Conservation (phyloP, 2,797 vertebrate species). For the Sebastes jordani region DNA sequence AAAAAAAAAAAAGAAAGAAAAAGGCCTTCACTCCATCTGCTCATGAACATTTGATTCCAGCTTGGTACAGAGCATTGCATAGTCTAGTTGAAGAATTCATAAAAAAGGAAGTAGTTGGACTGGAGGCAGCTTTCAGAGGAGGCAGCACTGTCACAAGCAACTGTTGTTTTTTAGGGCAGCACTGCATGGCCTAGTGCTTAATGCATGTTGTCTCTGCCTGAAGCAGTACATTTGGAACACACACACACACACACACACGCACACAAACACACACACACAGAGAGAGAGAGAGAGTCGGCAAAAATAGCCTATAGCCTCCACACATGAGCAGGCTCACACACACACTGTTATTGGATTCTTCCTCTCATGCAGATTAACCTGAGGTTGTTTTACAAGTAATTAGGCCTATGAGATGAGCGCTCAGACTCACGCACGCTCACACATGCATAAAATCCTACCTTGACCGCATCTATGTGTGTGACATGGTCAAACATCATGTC, state of each 20-base stretch:
- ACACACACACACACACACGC: background rate
- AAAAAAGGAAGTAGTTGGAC: background rate
- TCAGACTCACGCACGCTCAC: background rate
- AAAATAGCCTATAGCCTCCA: background rate
- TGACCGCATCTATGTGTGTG: slow-evolving; percentile 92
- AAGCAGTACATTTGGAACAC: background rate
- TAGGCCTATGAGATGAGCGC: background rate
- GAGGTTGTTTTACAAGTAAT: background rate
- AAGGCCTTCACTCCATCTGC: background rate
- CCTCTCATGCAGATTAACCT: background rate
- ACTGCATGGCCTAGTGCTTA: background rate
- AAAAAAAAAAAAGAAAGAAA: background rate
- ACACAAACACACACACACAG: background rate
- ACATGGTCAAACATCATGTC: slow-evolving; percentile 87
- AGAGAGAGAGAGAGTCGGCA: background rate
- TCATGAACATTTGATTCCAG: slow-evolving; percentile 9
- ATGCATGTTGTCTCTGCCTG: background rate
- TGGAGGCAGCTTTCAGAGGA: background rate
- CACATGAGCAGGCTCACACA: background rate
- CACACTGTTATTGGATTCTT: background rate
- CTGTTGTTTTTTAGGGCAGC: slow-evolving; percentile 5
- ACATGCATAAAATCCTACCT: slow-evolving; percentile 76
- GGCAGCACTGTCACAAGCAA: background rate
- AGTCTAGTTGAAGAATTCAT: slow-evolving; percentile 39
- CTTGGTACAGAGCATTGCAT: slow-evolving; percentile 9